Base-by-base conservation (phyloP, 2,113 vertebrate genomes). In the Ciconia maguari region DNA sequence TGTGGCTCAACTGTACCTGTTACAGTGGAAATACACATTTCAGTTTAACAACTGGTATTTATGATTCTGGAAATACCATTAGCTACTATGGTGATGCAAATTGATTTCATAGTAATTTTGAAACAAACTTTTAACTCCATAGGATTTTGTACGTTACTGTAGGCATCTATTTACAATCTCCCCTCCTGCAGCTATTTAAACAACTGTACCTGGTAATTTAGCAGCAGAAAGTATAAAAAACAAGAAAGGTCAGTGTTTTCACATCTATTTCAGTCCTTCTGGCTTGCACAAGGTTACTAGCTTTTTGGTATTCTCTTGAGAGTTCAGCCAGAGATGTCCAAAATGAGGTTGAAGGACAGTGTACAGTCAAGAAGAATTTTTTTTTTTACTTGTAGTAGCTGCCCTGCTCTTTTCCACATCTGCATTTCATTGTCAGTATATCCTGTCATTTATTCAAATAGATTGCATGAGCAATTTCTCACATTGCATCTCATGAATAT, bases 1-100 rank as follows among this genome's bases (percentile, higher is more conserved):
- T 72, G 21, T 10, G 20, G 36, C 69, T 88, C 74, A 69, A 16
- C 71, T 79, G 32, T 83, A 81, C 71, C 46, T 78, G 42, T 34
- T 86, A 51, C 42, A 69, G 62, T 46, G 38, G 34, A 88, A 96
- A 83, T 20, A 72, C 1, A 3, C 29, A 27, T 81, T 96, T 86
- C 85, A 74, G 38, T 75, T 91, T 68, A 81, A 83, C 62, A 95
- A 75, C 69, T 36, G 42, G 18, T 55, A 70, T 84, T 96, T 90
- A 83, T 36, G 38, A 78, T 70, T 94, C 71, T 68, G 82, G 68
- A 92, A 94, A 66, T 19, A 60, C 76, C 80, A 93, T 94, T 96
- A 95, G 92, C 96, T 87, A 71, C 94, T 95, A 75, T 90, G 90
- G 94, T 90, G 76, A 96, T 91, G 69, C 62, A 95, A 96, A 96